Conservation (phyloP, 2,113 vertebrate genomes). For the Terrapene triunguis region DNA sequence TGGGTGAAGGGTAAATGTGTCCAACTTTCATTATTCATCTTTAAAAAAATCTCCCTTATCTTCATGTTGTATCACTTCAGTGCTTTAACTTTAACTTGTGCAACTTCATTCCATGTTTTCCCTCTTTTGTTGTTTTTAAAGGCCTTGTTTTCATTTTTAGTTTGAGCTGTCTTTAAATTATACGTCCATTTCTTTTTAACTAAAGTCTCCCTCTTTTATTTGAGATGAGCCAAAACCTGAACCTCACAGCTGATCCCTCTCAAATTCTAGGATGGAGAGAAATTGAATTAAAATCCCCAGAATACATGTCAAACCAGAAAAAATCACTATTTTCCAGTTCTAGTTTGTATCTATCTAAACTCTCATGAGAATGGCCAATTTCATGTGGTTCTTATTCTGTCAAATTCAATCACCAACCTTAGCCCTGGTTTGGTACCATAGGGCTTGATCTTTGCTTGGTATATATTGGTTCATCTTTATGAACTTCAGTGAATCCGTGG, state of each 20-base stretch:
- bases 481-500: background rate
- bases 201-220: fast-evolving
- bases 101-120: background rate
- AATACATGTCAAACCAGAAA: background rate
- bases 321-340: background rate
- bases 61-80: fast-evolving
- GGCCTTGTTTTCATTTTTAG: background rate
- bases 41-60: no score
- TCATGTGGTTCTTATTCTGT: no score
- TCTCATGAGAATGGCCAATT: background rate
- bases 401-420: background rate
- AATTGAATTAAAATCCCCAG: background rate
- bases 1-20: background rate
- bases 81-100: background rate
- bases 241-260: background rate
- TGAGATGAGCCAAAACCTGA: fast-evolving
- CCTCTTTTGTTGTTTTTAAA: background rate
- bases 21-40: no score
- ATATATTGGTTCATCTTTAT: background rate
- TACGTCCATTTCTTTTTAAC: background rate
- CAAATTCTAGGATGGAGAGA: background rate
- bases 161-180: background rate
- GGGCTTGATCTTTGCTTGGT: background rate
- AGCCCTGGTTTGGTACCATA: background rate
- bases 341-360: background rate